phyloP scores from a whole-genome alignment of 2,888 invertebrate species.

The Callyntrura sp. region DNA sequence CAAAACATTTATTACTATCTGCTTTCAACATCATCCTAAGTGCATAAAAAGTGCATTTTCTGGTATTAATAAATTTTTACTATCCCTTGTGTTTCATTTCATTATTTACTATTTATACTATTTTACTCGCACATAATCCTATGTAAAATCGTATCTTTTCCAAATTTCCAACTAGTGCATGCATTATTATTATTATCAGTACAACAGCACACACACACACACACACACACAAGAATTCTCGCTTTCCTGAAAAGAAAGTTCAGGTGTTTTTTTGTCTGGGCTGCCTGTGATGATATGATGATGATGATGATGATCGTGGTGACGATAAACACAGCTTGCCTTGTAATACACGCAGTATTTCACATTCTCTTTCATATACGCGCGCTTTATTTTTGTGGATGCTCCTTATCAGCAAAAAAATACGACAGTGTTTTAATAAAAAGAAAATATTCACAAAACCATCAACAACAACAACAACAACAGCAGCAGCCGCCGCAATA shows the following conservation, averaged over 20 bases:
- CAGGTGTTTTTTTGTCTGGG: conserved; percentile 32
- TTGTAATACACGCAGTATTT: neutral
- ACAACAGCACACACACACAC: no score
- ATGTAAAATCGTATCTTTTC: no score
- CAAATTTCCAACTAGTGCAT: no score
- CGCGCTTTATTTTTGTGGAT: neutral
- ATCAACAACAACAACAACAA: neutral
- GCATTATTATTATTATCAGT: no score
- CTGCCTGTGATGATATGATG: no score
- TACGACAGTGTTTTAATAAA: conserved; percentile 3
- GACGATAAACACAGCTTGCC: neutral
- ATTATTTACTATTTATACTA: neutral
- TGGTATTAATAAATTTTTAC: neutral
- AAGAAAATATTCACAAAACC: no score
- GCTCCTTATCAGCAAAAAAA: conserved; percentile 7
- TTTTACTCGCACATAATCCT: neutral
- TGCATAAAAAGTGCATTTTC: neutral
- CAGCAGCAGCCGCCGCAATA: neutral
- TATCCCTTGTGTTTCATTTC: neutral
- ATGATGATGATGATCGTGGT: neutral
- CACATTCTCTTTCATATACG: neutral
- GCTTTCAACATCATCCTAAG: neutral
- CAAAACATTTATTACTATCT: neutral
- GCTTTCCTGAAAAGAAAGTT: conserved; percentile 47
- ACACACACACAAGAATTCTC: conserved; percentile 6